Conservation (phyloP, 2,113 vertebrate genomes). For the Poeciliopsis turrubarensis region DNA sequence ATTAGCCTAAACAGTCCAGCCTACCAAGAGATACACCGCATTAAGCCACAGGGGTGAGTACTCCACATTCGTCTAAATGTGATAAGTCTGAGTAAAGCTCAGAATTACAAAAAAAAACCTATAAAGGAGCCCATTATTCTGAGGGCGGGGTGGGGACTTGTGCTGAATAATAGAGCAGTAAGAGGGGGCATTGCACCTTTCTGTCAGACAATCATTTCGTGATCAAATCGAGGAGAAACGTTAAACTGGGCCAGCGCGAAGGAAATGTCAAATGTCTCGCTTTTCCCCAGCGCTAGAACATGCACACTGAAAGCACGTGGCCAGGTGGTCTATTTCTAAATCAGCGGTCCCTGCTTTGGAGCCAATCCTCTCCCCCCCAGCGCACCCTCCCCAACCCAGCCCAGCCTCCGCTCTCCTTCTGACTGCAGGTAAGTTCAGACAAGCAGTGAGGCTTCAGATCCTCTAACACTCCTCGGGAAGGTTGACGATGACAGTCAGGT, state of each 20-base stretch:
- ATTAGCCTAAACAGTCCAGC: slow-evolving; percentile 64
- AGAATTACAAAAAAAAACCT: slow-evolving; percentile 33
- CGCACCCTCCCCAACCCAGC: not conserved
- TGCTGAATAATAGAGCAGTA: slow-evolving; percentile 23
- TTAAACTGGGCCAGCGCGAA: slow-evolving; percentile 12
- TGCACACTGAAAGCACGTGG: not conserved
- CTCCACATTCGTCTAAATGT: slow-evolving; percentile 28
- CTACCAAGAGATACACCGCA: slow-evolving; percentile 39
- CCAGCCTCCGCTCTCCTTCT: not conserved
- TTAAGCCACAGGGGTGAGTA: slow-evolving; percentile 49
- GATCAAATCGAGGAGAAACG: slow-evolving; percentile 20
- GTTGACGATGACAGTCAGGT: not conserved
- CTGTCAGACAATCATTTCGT: slow-evolving; percentile 21
- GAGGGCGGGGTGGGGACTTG: slow-evolving; percentile 14
- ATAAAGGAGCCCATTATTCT: slow-evolving; percentile 28
- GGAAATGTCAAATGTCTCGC: slow-evolving; percentile 39
- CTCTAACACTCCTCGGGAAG: slow-evolving; percentile 28
- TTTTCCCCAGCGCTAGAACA: not conserved
- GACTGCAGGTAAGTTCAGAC: not conserved
- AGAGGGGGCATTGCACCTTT: slow-evolving; percentile 13
- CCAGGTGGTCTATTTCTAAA: not conserved
- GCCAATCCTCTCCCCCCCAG: not conserved
- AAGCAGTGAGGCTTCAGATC: slow-evolving; percentile 1
- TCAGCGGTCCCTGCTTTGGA: not conserved
- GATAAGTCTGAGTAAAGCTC: slow-evolving; percentile 36